Evolutionary conservation across 2,113 vertebrate genomes (phyloP).

Genomic region (Halichoeres trimaculatus): DNA sequence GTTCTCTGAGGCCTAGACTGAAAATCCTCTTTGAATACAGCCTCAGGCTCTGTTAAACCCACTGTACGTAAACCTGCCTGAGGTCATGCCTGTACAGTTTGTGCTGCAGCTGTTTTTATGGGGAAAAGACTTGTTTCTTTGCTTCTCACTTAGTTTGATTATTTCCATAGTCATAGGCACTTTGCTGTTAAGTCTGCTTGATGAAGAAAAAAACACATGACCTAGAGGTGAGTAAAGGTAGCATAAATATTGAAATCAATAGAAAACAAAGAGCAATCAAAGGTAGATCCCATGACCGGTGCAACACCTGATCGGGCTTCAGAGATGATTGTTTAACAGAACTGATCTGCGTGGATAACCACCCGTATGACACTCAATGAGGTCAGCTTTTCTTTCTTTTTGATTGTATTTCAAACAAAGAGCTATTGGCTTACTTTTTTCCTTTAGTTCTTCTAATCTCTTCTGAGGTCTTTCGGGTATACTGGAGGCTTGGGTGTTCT

Average conservation of each 20-base stretch:
- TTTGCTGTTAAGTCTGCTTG: neutral
- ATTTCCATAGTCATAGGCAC: neutral
- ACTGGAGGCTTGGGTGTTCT: conserved; percentile 25
- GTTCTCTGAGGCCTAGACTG: conserved; percentile 15
- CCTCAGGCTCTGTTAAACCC: conserved; percentile 28
- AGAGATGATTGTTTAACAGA: conserved; percentile 22
- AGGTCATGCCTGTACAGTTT: neutral
- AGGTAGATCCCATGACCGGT: neutral
- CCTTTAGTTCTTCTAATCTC: conserved; percentile 21
- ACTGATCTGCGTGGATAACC: conserved; percentile 17
- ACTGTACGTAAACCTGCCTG: neutral
- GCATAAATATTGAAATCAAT: neutral
- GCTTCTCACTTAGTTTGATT: neutral
- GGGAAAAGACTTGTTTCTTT: neutral
- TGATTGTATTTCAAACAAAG: conserved; percentile 23
- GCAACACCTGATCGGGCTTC: conserved; percentile 1
- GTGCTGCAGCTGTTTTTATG: neutral
- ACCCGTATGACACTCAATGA: conserved; percentile 33
- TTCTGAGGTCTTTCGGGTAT: conserved; percentile 13
- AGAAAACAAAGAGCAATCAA: conserved; percentile 4
- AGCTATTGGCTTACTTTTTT: conserved; percentile 57
- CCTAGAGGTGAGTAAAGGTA: neutral
- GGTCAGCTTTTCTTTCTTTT: conserved; percentile 51
- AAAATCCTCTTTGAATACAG: conserved; percentile 27
- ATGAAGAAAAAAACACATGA: neutral